Evolutionary conservation across 1,140 invertebrate genomes (phyloP), one percentile per base, ranked within the genome.

Genomic region (Meloidogyne floridensis): DNA sequence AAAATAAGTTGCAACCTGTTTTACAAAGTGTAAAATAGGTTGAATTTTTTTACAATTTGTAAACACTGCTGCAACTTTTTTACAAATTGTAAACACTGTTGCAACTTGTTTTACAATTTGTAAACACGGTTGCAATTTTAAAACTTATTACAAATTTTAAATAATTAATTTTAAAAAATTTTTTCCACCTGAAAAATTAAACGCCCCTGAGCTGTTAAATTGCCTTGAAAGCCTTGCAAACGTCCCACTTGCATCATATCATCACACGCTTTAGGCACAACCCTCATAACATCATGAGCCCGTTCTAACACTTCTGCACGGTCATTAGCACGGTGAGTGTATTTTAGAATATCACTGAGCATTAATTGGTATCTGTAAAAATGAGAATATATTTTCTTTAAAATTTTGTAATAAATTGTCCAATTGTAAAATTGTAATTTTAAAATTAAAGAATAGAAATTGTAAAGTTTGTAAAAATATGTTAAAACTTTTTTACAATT

Each of bases 201-300:
- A 91, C 97, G 97, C 59, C 97, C 97, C 91, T 98, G 97, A 73
- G 96, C 95, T 72, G 95, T 97, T 83, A 99, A 95, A 92, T 98
- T 98, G 69, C 96, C 96, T 91, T 96, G 94, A 91, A 98, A 99
- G 84, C 96, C 96, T 91, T 99, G 95, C 47, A 99, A 92, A 80
- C 97, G 92, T 15, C 96, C 96, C 74, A 99, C 95, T 90, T 97
- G 96, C 96, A 98, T 98, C 96, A 98, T 98, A 90, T 98, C 96
- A 91, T 99, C 96, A 81, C 97, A 97, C 80, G 94, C 94, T 92
- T 98, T 98, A 8, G 96, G 96, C 81, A 98, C 95, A 83, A 96
- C 93, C 87, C 94, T 93, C 92, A 95, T 98, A 72, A 92, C 91
- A 43, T 89, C 86, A 72, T 94, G 93, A 54, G 95, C 96, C 80